A percentile compares a stretch with the other conserved stretches of the same genome.
Conservation (phyloP, 2,797 vertebrate species). For the Avahi laniger region DNA sequence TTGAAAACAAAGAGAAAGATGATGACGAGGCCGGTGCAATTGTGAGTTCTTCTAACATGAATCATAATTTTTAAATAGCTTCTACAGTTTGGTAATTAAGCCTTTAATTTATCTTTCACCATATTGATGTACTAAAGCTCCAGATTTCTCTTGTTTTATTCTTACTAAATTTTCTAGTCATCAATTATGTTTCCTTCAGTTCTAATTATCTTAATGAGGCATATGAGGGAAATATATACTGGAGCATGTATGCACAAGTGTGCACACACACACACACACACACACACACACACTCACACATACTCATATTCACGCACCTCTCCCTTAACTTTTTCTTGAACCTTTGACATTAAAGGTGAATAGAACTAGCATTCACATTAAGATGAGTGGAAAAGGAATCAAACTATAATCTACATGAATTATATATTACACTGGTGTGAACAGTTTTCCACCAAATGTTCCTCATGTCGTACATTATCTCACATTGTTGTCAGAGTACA, state of each 20-base stretch:
- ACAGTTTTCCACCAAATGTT: neutral
- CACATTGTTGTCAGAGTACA: neutral
- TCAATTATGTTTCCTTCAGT: constrained; percentile 35
- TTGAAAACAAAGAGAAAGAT: constrained; percentile 41
- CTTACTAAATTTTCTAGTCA: neutral
- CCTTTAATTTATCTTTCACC: neutral
- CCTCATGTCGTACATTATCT: neutral
- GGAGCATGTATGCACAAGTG: neutral
- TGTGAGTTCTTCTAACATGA: neutral
- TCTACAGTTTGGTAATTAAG: constrained; percentile 38
- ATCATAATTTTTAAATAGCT: constrained; percentile 62
- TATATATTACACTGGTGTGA: neutral
- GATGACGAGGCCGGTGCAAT: neutral
- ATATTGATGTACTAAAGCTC: constrained; percentile 10
- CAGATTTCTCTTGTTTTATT: constrained; percentile 53
- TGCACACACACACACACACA: neutral
- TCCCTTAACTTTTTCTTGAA: constrained; percentile 1
- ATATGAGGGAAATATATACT: neutral
- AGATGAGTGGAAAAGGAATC: neutral
- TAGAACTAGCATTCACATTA: neutral
- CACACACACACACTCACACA: fast-evolving
- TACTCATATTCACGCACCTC: neutral
- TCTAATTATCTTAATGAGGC: constrained; percentile 54
- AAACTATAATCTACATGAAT: neutral
- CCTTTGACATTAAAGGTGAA: neutral